Conservation (phyloP, 2,113 vertebrate genomes). For the Hepsetus odoe region DNA sequence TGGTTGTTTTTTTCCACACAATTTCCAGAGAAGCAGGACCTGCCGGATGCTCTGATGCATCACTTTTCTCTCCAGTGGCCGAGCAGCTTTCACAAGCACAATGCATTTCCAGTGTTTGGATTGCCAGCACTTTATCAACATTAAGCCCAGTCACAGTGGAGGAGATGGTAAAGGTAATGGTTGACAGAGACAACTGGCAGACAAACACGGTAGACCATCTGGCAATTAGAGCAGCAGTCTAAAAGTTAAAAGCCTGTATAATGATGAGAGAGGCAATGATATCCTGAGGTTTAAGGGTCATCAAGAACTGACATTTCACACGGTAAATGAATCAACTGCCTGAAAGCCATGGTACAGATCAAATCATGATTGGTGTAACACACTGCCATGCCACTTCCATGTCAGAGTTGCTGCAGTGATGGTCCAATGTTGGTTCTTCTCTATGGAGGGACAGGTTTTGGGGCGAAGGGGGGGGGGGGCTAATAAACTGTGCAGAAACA, state of each 20-base stretch:
- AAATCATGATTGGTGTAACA: neutral
- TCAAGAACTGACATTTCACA: neutral
- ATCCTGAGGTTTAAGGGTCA: neutral
- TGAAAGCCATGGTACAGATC: neutral
- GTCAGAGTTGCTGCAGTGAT: neutral
- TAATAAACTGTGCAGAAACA: neutral
- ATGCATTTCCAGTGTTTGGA: constrained; percentile 7
- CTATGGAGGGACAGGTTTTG: neutral
- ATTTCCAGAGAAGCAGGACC: constrained; percentile 17
- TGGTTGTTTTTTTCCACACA: neutral
- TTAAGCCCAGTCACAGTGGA: neutral
- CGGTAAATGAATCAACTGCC: neutral
- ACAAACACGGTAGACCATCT: constrained; percentile 27
- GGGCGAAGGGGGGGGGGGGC: no score
- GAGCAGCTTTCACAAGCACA: constrained; percentile 5
- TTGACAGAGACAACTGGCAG: constrained; percentile 35
- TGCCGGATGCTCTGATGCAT: constrained; percentile 7
- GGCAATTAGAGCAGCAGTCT: constrained; percentile 4
- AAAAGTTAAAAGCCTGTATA: constrained; percentile 5
- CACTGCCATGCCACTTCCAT: neutral
- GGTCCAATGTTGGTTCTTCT: neutral
- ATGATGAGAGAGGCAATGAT: neutral
- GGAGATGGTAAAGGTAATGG: constrained; percentile 1
- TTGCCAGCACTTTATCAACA: constrained; percentile 38
- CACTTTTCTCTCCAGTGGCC: constrained; percentile 9